Percentiles rank a stretch among this genome's conserved stretches.
Evolutionary conservation across 2,888 invertebrate genomes (phyloP).

Genomic region (Protodeltote pygarga): DNA sequence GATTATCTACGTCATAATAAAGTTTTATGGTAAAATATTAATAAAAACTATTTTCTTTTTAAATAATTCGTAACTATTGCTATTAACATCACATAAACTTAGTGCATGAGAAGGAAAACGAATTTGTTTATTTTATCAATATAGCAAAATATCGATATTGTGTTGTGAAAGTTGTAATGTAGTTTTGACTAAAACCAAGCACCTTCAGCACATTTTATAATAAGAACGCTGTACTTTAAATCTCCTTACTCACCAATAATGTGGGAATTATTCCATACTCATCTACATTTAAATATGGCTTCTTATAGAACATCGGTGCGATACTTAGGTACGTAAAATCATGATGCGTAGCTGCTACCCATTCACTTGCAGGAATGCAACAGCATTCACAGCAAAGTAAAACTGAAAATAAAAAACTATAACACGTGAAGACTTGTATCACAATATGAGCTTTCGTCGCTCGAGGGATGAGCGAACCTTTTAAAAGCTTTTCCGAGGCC

Average conservation of each 20-base stretch:
- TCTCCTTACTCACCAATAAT: conserved; percentile 32
- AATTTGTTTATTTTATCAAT: neutral
- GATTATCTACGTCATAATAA: conserved; percentile 32
- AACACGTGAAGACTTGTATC: conserved; percentile 54
- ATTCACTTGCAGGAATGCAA: conserved; percentile 47
- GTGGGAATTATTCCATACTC: conserved; percentile 43
- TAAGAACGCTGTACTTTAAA: conserved; percentile 23
- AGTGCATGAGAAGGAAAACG: too few species aligned
- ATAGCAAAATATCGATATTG: neutral
- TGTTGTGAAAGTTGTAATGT: too few species aligned
- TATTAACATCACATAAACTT: too few species aligned
- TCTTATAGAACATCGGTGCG: conserved; percentile 42
- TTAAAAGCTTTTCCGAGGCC: conserved; percentile 79
- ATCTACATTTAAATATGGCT: conserved; percentile 42
- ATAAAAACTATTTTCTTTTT: too few species aligned
- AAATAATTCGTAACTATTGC: too few species aligned
- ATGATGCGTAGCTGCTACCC: conserved; percentile 39
- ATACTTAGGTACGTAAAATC: conserved; percentile 35
- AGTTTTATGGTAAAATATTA: conserved; percentile 31
- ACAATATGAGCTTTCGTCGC: conserved; percentile 65
- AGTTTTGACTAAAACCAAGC: too few species aligned
- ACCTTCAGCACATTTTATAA: conserved; percentile 2
- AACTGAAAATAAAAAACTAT: conserved; percentile 51
- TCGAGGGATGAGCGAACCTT: conserved; percentile 73
- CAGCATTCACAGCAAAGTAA: conserved; percentile 43